phyloP scores from a whole-genome alignment of 2,888 invertebrate genomes.

The Melanostoma mellinum region DNA sequence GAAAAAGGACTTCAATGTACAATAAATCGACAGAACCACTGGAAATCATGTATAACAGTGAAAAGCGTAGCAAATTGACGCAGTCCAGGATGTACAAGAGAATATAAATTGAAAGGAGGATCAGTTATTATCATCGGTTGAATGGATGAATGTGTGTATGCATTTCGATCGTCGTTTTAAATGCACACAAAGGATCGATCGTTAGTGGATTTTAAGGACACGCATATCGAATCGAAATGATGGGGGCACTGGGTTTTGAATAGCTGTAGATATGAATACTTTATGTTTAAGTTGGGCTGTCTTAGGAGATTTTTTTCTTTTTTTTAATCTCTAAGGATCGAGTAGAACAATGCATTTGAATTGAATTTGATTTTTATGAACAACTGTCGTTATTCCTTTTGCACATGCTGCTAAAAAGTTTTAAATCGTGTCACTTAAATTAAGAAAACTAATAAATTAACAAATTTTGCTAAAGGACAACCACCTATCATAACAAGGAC shows the following conservation, averaged over 20 bases:
- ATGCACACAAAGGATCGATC: constrained; percentile 46
- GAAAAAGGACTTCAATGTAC: constrained; percentile 34
- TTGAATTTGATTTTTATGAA: no score
- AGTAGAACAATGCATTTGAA: no score
- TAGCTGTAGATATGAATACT: constrained; percentile 42
- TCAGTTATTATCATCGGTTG: constrained; percentile 53
- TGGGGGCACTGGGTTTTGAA: constrained; percentile 44
- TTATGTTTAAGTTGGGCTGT: constrained; percentile 20
- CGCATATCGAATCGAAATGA: constrained; percentile 67
- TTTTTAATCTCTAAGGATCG: no score
- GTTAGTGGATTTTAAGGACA: constrained; percentile 66
- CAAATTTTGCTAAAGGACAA: no score
- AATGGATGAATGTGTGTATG: constrained; percentile 49
- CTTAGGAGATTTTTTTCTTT: no score
- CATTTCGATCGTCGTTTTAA: constrained; percentile 40
- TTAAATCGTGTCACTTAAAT: no score
- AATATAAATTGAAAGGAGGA: background rate
- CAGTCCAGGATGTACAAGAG: constrained; percentile 44
- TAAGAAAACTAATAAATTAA: no score
- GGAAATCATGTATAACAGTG: constrained; percentile 53
- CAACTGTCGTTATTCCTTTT: no score
- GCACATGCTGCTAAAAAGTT: no score
- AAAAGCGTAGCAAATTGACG: constrained; percentile 61
- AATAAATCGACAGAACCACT: constrained; percentile 59
- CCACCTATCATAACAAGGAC: no score